Conservation (phyloP, 2,888 invertebrate species). For the Gymnocheta viridis region DNA sequence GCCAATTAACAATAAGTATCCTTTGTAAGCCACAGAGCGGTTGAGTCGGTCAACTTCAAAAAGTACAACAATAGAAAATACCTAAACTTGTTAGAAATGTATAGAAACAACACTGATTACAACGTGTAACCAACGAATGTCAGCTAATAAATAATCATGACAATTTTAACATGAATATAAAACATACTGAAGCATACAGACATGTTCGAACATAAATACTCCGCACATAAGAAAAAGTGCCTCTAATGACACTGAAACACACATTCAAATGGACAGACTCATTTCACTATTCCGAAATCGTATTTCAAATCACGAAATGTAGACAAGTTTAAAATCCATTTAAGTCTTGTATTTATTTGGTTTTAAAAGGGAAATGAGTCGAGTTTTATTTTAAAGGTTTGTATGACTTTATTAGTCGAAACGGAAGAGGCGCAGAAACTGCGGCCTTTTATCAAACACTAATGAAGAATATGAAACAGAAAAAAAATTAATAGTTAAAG, state of each 20-base stretch:
- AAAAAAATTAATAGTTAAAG: slow-evolving; percentile 15
- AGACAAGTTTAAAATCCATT: neutral
- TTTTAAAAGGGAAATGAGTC: slow-evolving; percentile 51
- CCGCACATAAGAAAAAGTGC: neutral
- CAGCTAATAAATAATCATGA: slow-evolving; percentile 63
- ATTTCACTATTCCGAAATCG: slow-evolving; percentile 22
- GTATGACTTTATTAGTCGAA: slow-evolving; percentile 58
- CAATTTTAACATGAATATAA: slow-evolving; percentile 34
- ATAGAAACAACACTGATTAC: slow-evolving; percentile 48
- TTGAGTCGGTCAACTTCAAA: slow-evolving; percentile 45
- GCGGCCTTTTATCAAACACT: slow-evolving; percentile 50
- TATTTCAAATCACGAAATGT: slow-evolving; percentile 35
- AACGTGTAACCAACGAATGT: slow-evolving; percentile 44
- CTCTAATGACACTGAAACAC: neutral
- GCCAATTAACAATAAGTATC: slow-evolving; percentile 44
- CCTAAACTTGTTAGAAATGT: slow-evolving; percentile 38
- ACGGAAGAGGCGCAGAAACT: slow-evolving; percentile 14
- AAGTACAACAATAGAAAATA: neutral
- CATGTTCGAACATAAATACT: slow-evolving; percentile 11
- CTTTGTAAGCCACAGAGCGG: slow-evolving; percentile 35
- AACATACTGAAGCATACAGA: slow-evolving; percentile 2
- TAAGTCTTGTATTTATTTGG: neutral
- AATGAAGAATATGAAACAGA: slow-evolving; percentile 19
- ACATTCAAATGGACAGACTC: neutral
- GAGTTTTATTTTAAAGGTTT: slow-evolving; percentile 32